Conservation (phyloP, 2,797 vertebrate species). For the Danio choprae region DNA sequence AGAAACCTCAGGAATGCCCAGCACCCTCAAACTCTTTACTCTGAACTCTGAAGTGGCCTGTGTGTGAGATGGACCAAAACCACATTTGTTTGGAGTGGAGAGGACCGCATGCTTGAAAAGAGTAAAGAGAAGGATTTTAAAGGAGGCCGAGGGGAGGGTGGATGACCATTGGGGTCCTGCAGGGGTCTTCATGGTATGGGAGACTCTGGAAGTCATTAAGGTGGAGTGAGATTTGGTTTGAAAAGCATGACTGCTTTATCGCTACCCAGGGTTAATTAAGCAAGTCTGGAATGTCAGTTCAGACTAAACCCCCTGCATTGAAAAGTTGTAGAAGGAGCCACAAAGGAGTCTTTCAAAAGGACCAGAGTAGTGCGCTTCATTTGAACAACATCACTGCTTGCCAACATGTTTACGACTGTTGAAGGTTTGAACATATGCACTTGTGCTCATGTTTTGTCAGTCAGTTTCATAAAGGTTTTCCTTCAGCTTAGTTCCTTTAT, state of each 20-base stretch:
- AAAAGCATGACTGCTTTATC: constrained; percentile 58
- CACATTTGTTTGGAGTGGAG: not conserved
- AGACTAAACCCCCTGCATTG: not conserved
- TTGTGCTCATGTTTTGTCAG: not conserved
- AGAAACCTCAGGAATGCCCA: constrained; percentile 77
- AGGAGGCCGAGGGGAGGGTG: not conserved
- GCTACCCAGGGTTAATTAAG: constrained; percentile 54
- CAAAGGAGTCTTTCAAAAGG: constrained; percentile 22
- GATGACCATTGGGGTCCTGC: not conserved
- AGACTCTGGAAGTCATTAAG: constrained; percentile 59
- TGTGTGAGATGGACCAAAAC: constrained; percentile 25
- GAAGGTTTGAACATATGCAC: not conserved
- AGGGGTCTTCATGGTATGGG: constrained; percentile 31
- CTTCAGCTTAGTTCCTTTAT: too few relatives aligned
- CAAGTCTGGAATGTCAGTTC: constrained; percentile 49
- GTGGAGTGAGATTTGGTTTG: constrained; percentile 52
- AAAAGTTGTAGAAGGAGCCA: constrained; percentile 16
- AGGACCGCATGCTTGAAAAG: not conserved
- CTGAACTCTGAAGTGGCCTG: constrained; percentile 21
- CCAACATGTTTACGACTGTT: constrained; percentile 18
- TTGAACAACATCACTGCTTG: not conserved
- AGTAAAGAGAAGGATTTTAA: not conserved
- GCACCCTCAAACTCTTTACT: constrained; percentile 18
- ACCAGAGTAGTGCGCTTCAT: not conserved
- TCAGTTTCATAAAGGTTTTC: not conserved